Conservation (phyloP, 2,113 vertebrate genomes). For the Psephotus haematonotus region DNA sequence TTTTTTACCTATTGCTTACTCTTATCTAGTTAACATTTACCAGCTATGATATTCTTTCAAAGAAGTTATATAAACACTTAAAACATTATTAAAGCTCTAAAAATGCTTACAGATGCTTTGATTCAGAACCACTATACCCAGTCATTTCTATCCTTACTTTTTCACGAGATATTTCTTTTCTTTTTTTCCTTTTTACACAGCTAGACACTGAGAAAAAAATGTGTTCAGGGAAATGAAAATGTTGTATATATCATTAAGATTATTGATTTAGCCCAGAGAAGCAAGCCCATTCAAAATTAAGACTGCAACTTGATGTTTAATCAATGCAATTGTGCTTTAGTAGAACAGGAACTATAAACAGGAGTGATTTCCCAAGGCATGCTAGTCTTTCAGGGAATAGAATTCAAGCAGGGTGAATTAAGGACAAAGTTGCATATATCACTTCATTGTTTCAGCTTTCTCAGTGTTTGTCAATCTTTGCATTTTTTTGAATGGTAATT, state of each 20-base stretch:
- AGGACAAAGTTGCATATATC: background rate
- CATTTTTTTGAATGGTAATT: conserved; percentile 14
- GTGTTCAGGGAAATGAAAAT: background rate
- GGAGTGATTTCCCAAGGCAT: background rate
- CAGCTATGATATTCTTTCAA: background rate
- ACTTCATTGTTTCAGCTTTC: background rate
- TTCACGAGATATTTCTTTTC: rapidly evolving
- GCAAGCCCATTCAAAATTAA: background rate
- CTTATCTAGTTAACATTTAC: background rate
- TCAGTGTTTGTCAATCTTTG: background rate
- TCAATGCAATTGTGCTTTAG: background rate
- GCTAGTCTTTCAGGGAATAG: background rate
- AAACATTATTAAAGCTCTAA: background rate
- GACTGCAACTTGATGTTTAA: background rate
- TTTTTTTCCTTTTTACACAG: background rate
- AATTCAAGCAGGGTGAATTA: background rate
- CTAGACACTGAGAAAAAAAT: background rate
- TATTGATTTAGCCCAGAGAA: background rate
- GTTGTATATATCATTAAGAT: background rate
- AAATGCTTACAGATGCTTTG: background rate
- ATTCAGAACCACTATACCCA: background rate
- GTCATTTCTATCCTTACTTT: background rate
- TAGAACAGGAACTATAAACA: background rate
- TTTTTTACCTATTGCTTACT: background rate
- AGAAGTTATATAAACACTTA: background rate